These are phyloP conservation scores for Hoplodrina ambigua DNA, from an alignment of 2,888 invertebrate species.

Conservation along the genomic window DNA sequence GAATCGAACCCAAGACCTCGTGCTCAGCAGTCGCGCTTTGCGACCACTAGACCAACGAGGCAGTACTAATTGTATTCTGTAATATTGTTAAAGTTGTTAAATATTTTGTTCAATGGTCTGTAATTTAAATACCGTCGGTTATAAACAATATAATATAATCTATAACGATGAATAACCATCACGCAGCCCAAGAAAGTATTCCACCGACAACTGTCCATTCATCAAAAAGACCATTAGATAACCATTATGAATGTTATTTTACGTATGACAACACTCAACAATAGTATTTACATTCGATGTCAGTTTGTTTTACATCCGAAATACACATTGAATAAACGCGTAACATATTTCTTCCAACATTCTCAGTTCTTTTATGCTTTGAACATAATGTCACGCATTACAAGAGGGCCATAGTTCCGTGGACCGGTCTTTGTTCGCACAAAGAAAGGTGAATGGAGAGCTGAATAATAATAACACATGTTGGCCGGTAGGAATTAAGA, in stretches of 20 bases:
- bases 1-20: no score
- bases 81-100: no score
- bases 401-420: constrained; percentile 84
- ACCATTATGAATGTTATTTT: constrained; percentile 86
- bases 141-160: constrained; percentile 26
- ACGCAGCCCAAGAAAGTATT: constrained; percentile 70
- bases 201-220: constrained; percentile 73
- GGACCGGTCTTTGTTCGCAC: constrained; percentile 80
- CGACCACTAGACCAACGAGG: no score
- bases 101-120: background rate
- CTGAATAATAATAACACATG: constrained; percentile 87
- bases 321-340: constrained; percentile 87
- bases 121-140: constrained; percentile 5
- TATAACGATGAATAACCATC: constrained; percentile 25
- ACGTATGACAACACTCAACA: constrained; percentile 86
- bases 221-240: constrained; percentile 85
- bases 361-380: constrained; percentile 83
- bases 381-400: constrained; percentile 86
- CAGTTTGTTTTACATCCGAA: constrained; percentile 90
- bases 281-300: constrained; percentile 90
- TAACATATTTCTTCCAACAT: constrained; percentile 86
- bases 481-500: constrained; percentile 82
- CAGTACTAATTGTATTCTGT: no score
- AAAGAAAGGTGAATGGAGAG: constrained; percentile 87
- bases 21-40: no score